A percentile compares a stretch with the other conserved stretches of the same genome.
phyloP scores from a whole-genome alignment of 64 coral and sea anemone genomes.

The Hydrozoanthus tunicans region DNA sequence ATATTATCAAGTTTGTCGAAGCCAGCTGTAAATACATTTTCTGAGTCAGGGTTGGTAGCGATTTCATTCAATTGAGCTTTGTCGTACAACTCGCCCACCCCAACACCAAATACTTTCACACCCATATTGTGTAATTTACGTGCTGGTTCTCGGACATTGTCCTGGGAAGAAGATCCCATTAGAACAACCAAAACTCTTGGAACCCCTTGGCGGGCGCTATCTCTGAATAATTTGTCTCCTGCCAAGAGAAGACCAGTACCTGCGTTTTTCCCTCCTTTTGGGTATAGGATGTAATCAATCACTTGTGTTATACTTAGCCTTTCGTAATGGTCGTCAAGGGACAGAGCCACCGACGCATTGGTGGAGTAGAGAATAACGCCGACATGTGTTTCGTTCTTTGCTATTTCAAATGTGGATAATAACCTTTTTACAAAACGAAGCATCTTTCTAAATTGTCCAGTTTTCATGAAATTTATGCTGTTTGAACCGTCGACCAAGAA shows the following conservation, averaged over 20 bases:
- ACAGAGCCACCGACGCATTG: conserved; percentile 34
- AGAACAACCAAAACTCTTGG: conserved; percentile 67
- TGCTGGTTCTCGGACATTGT: conserved; percentile 29
- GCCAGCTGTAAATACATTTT: conserved; percentile 25
- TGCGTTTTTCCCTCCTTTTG: conserved; percentile 42
- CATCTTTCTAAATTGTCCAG: conserved; percentile 72
- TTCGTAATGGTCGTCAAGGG: conserved; percentile 69
- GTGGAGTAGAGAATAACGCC: conserved; percentile 75
- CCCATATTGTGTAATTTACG: conserved; percentile 50
- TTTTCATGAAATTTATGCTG: conserved; percentile 67
- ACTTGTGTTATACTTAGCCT: conserved; percentile 6
- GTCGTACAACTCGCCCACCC: background rate
- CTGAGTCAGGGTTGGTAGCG: conserved; percentile 37
- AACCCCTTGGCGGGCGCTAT: conserved; percentile 61
- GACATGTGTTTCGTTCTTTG: conserved; percentile 60
- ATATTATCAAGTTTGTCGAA: conserved; percentile 16
- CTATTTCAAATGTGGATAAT: conserved; percentile 60
- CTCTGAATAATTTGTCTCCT: conserved; percentile 53
- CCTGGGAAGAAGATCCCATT: conserved; percentile 66
- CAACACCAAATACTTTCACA: conserved; percentile 31
- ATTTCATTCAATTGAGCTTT: conserved; percentile 38
- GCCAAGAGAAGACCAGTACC: conserved; percentile 61
- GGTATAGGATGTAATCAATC: conserved; percentile 73
- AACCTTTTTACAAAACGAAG: conserved; percentile 69
- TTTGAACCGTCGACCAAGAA: conserved; percentile 83